phyloP scores from a whole-genome alignment of 2,888 invertebrate genomes.

The Pammene fasciana region DNA sequence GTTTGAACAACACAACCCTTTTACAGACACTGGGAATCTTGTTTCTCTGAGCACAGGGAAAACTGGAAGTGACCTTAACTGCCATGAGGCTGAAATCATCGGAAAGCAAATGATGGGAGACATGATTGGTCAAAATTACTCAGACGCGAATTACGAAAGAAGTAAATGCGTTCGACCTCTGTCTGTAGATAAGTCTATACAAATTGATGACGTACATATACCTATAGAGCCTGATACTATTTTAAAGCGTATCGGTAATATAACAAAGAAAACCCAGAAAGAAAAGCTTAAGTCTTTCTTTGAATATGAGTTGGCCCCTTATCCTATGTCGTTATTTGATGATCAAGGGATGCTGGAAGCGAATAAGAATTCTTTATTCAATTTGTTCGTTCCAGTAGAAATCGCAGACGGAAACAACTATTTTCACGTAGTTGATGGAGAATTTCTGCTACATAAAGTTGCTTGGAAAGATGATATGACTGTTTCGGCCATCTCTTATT shows the following conservation, averaged over 20 bases:
- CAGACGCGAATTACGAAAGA: neutral
- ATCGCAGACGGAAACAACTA: neutral
- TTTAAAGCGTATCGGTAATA: neutral
- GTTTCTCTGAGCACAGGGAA: neutral
- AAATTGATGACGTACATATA: neutral
- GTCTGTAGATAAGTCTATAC: neutral
- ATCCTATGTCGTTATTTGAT: slow-evolving; percentile 11
- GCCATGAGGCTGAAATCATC: slow-evolving; percentile 8
- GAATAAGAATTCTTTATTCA: slow-evolving; percentile 1
- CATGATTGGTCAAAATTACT: neutral
- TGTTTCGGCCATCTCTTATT: neutral
- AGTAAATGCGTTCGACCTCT: neutral
- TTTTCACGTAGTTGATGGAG: slow-evolving; percentile 3
- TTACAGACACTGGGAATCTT: neutral
- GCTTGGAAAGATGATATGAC: slow-evolving; percentile 3
- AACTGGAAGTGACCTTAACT: neutral
- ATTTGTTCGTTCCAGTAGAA: neutral
- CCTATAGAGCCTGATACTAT: slow-evolving; percentile 17
- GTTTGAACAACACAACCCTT: slow-evolving; percentile 5
- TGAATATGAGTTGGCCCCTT: slow-evolving; percentile 18
- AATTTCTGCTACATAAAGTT: slow-evolving; percentile 11
- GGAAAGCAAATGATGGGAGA: slow-evolving; percentile 11
- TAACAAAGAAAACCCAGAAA: neutral
- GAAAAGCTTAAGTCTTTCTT: neutral
- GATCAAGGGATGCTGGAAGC: slow-evolving; percentile 6